Evolutionary conservation across 2,797 vertebrate genomes (phyloP).

Genomic region (Periparus ater): DNA sequence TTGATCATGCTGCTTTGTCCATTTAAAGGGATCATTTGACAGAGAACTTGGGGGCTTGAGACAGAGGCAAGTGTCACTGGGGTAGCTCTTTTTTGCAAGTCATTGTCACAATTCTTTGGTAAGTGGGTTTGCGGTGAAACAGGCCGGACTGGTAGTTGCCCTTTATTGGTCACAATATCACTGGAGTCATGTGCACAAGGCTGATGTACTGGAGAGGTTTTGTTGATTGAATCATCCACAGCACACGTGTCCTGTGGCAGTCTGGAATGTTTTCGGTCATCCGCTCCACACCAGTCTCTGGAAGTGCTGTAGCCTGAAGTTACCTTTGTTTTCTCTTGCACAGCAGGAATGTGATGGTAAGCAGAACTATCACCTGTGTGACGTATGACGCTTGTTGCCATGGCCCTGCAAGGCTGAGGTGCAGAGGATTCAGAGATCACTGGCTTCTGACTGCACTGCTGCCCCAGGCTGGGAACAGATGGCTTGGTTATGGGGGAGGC

Average conservation of each 20-base stretch:
- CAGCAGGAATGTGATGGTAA: conserved; percentile 75
- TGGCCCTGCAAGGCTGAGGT: conserved; percentile 77
- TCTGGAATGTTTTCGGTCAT: conserved; percentile 33
- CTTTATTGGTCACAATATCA: conserved; percentile 6
- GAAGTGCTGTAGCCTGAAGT: neutral
- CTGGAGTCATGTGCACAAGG: conserved; percentile 21
- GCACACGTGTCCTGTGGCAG: conserved; percentile 26
- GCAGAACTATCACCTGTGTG: conserved; percentile 84
- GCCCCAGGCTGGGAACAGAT: neutral
- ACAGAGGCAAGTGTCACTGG: conserved; percentile 76
- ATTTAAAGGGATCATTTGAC: conserved; percentile 89
- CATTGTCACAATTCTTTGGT: conserved; percentile 69
- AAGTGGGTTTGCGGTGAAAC: neutral
- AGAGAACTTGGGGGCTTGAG: conserved; percentile 83
- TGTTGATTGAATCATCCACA: neutral
- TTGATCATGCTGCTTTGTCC: conserved; percentile 83
- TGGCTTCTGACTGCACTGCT: neutral
- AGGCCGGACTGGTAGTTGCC: neutral
- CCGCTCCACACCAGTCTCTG: neutral
- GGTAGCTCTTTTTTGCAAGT: conserved; percentile 61
- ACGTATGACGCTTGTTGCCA: conserved; percentile 89
- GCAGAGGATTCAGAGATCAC: conserved; percentile 21
- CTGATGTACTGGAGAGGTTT: neutral
- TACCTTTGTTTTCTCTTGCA: conserved; percentile 42
- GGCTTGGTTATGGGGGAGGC: neutral